phyloP scores from a whole-genome alignment of 2,113 vertebrate genomes.

The Epinephelus lanceolatus region DNA sequence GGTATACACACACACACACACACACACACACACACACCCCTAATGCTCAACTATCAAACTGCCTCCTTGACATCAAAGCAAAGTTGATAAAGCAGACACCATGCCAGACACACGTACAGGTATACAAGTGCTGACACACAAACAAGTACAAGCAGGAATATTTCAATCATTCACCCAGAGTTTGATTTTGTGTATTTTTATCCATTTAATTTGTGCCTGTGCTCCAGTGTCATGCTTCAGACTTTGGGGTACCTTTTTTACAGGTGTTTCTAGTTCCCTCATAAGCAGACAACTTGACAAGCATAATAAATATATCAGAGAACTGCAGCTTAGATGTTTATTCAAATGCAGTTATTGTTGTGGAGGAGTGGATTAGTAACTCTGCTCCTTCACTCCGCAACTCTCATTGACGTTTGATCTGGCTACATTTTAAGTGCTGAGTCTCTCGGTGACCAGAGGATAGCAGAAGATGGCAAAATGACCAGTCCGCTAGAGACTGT shows the following conservation, averaged over 20 bases:
- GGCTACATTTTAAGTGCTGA: neutral
- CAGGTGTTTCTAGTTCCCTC: conserved; percentile 61
- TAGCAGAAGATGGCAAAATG: conserved; percentile 4
- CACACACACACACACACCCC: conserved; percentile 20
- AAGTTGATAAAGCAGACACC: conserved; percentile 49
- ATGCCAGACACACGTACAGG: conserved; percentile 23
- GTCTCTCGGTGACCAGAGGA: conserved; percentile 6
- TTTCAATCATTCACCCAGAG: conserved; percentile 44
- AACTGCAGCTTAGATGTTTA: conserved; percentile 54
- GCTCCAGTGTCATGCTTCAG: conserved; percentile 45
- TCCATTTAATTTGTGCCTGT: conserved; percentile 46
- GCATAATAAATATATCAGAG: conserved; percentile 62
- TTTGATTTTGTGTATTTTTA: conserved; percentile 45
- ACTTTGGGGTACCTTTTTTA: conserved; percentile 50
- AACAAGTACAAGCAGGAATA: conserved; percentile 25
- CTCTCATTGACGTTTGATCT: conserved; percentile 7
- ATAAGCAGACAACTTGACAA: conserved; percentile 55
- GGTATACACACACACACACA: neutral
- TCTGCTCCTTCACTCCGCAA: conserved; percentile 28
- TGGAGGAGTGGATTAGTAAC: conserved; percentile 44
- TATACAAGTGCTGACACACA: conserved; percentile 22
- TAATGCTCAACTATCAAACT: conserved; percentile 42
- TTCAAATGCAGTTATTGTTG: conserved; percentile 53
- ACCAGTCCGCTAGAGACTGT: neutral
- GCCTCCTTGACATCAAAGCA: conserved; percentile 70